Percentiles rank a stretch among this genome's conserved stretches.
phyloP scores from a whole-genome alignment of 35 echinoderm and acorn worm genomes.

The Apostichopus californicus region DNA sequence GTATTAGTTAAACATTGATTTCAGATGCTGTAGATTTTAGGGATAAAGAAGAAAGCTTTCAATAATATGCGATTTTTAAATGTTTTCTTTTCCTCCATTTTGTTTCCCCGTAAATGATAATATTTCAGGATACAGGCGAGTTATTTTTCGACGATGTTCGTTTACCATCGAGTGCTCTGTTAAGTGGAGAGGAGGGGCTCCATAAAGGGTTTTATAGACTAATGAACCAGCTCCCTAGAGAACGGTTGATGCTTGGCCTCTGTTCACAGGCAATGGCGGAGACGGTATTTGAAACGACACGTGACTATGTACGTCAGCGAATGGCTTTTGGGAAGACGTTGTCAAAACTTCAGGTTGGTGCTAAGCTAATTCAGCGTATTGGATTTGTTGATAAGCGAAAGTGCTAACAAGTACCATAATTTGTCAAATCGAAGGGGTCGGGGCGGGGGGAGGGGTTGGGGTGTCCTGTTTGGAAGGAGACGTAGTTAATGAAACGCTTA shows the following conservation, averaged over 20 bases:
- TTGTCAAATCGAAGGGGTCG: no score
- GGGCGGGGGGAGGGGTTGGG: no score
- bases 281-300: constrained; percentile 79
- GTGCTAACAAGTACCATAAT: background rate
- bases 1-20: no score
- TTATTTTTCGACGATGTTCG: constrained; percentile 91
- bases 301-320: constrained; percentile 74
- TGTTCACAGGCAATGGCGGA: constrained; percentile 45
- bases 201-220: constrained; percentile 80
- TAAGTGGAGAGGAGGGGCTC: constrained; percentile 53
- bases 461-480: no score
- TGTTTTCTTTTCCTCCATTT: no score
- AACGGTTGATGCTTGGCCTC: constrained; percentile 64
- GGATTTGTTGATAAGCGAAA: no score
- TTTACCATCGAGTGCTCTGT: constrained; percentile 62
- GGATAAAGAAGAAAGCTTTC: no score
- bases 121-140: constrained; percentile 70
- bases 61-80: no score
- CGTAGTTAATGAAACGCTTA: no score
- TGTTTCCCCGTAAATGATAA: no score
- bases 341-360: constrained; percentile 74
- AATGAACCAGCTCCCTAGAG: constrained; percentile 86
- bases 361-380: background rate
- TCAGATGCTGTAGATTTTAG: no score
- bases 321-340: constrained; percentile 87